Evolutionary conservation across 1,140 invertebrate genomes (phyloP), one percentile per base, ranked within the genome.

Genomic region (Papilio glaucus): DNA sequence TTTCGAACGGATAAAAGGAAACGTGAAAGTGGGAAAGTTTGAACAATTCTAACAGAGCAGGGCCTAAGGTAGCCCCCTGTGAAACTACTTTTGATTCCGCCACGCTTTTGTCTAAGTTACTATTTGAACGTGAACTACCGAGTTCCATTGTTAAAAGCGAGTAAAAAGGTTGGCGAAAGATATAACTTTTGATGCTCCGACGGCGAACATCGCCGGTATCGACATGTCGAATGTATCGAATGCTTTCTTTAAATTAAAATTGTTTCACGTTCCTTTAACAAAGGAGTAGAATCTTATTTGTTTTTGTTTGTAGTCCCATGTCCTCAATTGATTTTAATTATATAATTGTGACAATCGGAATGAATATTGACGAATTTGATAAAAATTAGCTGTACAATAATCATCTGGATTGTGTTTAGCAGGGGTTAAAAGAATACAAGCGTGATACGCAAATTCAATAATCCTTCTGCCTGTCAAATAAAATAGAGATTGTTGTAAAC

Each of bases 91-190:
- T 84, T 88, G 86, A 91, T 89, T 88, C 86, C 79, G 75, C 80
- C 80, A 80, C 83, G 85, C 88, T 89, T 86, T 92, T 92, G 90
- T 92, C 89, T 90, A 92, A 92, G 75, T 91, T 90, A 80, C 85
- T 88, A 85, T 90, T 89, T 88, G 88, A 88, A 78, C 80, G 75
- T 49, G 79, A 81, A 77, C 83, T 85, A 78, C 78, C 76, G 72
- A 85, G 82, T 87, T 88, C 81, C 80, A 87, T 89, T 90, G 88
- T 88, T 82, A 75, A 77, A 73, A 82, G 79, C 74, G 72, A 72
- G 76, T 75, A 80, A 84, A 88, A 84, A 85, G 80, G 79, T 82
- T 76, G 49, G 53, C 53, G 60, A 77, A 82, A 84, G 85, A 83
- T 80, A 82, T 79, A 85, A 88, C 79, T 87, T 84, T 79, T 76